These are phyloP conservation scores for Eremophila alpestris DNA, from an alignment of 2,797 vertebrate genomes.

Conservation along the genomic window DNA sequence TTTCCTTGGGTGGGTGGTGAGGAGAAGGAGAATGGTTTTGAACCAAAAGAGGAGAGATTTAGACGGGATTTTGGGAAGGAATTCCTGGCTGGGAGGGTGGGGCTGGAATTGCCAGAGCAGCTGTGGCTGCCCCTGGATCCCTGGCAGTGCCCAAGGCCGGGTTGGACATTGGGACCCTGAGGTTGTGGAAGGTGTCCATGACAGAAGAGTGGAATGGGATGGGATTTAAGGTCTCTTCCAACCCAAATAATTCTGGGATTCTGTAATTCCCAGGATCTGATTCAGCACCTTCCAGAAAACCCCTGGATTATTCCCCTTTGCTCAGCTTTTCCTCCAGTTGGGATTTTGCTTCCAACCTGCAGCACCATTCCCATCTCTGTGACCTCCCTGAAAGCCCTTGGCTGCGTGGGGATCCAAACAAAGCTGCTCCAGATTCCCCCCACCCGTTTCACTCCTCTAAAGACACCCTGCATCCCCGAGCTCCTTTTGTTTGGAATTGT, in stretches of 20 bases:
- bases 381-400: background rate
- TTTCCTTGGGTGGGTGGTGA: background rate
- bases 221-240: background rate
- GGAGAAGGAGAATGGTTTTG: background rate
- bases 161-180: rapidly evolving
- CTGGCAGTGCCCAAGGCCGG: background rate
- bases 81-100: background rate
- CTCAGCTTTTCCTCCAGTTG: background rate
- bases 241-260: background rate
- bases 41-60: background rate
- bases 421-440: background rate
- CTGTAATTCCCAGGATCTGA: background rate
- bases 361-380: background rate
- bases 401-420: too few species aligned
- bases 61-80: background rate
- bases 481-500: background rate
- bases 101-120: rapidly evolving
- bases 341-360: background rate
- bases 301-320: background rate
- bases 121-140: background rate
- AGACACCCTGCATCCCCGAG: background rate
- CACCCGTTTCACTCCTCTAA: background rate
- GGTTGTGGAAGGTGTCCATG: rapidly evolving
- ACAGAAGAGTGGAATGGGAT: background rate
- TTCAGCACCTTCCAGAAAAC: background rate